These are phyloP conservation scores for Prionace glauca DNA, from an alignment of 2,797 vertebrate species.

Conservation along the genomic window DNA sequence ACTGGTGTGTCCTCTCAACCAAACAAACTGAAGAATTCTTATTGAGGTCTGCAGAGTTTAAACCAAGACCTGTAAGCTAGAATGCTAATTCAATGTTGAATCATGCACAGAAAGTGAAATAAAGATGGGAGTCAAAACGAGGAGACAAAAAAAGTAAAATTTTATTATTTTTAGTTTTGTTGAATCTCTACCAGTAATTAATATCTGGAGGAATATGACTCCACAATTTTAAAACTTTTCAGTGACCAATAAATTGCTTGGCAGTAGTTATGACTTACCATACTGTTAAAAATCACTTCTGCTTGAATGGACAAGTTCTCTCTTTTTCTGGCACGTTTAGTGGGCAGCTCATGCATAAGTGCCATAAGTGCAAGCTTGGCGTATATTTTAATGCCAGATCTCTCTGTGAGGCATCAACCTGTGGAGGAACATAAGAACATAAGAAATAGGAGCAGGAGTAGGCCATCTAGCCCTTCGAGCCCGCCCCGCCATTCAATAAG, in stretches of 20 bases:
- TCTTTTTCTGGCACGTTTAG: not conserved
- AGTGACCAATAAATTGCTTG: not conserved
- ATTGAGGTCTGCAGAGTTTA: not conserved
- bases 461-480: too few species aligned
- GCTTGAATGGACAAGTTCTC: not conserved
- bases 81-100: not conserved
- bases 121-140: not conserved
- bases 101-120: not conserved
- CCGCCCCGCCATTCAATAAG: too few species aligned
- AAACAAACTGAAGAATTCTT: not conserved
- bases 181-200: not conserved
- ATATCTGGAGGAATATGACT: not conserved
- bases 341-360: not conserved
- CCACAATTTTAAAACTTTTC: not conserved
- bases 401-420: not conserved
- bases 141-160: not conserved
- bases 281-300: not conserved
- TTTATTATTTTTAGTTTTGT: not conserved
- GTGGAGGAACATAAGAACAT: too few species aligned
- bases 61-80: not conserved
- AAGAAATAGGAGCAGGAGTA: too few species aligned
- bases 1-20: not conserved
- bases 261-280: not conserved
- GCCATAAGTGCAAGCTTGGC: not conserved
- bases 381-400: not conserved